Conservation (phyloP, 2,797 vertebrate genomes). For the Glyptemys insculpta region DNA sequence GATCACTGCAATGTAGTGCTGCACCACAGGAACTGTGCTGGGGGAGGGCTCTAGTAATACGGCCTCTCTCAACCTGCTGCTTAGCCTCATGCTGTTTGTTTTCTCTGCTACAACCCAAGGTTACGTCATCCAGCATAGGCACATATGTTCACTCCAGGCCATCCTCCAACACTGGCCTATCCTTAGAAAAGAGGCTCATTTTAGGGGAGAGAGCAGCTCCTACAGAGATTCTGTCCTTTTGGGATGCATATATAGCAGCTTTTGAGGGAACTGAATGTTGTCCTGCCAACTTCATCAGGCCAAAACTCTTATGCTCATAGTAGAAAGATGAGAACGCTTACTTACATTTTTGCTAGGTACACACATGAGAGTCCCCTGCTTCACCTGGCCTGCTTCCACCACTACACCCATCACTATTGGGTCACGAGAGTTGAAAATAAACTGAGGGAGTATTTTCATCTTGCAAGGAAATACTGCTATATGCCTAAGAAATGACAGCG, state of each 20-base stretch:
- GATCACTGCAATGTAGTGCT: fast-evolving
- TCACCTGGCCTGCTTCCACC: constrained; percentile 92
- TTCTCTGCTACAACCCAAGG: fast-evolving
- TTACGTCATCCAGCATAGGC: neutral
- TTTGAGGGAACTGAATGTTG: neutral
- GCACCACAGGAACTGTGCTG: fast-evolving
- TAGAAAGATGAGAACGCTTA: constrained; percentile 2
- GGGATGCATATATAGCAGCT: neutral
- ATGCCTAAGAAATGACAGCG: constrained; percentile 81
- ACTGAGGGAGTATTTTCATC: constrained; percentile 95
- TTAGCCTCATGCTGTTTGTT: fast-evolving
- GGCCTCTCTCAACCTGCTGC: too few relatives aligned
- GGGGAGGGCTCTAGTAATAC: neutral
- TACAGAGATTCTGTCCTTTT: fast-evolving
- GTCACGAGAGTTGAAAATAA: constrained; percentile 98
- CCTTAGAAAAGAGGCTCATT: neutral
- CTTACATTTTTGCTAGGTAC: constrained; percentile 97
- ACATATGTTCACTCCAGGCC: neutral
- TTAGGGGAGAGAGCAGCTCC: neutral
- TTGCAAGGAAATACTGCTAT: constrained; percentile 97
- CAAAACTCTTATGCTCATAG: fast-evolving
- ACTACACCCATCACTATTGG: constrained; percentile 96
- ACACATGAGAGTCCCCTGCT: constrained; percentile 94
- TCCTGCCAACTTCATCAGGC: neutral
- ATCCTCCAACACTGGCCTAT: neutral